A percentile compares a stretch with the other conserved stretches of the same genome.
These are phyloP conservation scores for Semotilus atromaculatus DNA, from an alignment of 2,797 vertebrate species.

Conservation along the genomic window DNA sequence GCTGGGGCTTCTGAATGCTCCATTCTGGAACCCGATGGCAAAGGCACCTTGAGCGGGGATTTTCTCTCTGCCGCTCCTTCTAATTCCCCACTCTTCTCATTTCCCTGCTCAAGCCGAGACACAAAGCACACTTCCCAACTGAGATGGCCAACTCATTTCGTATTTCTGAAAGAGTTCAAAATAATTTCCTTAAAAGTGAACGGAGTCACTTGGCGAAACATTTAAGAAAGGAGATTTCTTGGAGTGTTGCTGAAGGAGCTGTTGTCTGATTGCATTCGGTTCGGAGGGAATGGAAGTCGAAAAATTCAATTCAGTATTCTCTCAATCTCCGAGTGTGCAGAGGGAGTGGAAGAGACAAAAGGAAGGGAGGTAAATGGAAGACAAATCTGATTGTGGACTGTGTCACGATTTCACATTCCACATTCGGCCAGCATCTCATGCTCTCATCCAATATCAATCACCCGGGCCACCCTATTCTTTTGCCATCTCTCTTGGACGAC, in stretches of 20 bases:
- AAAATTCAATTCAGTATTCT: slow-evolving; percentile 62
- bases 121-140: slow-evolving; percentile 37
- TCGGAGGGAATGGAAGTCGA: slow-evolving; percentile 39
- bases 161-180: slow-evolving; percentile 44
- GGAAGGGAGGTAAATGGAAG: slow-evolving; percentile 55
- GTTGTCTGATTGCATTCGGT: slow-evolving; percentile 35
- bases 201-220: slow-evolving; percentile 28
- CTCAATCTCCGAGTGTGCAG: slow-evolving; percentile 36
- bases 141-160: slow-evolving; percentile 43
- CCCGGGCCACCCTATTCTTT: slow-evolving; percentile 39
- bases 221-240: slow-evolving; percentile 44
- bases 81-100: slow-evolving; percentile 59
- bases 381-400: slow-evolving; percentile 61
- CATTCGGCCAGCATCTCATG: slow-evolving; percentile 27
- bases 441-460: slow-evolving; percentile 66
- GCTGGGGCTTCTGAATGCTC: slow-evolving; percentile 43
- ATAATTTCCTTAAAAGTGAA: slow-evolving; percentile 47
- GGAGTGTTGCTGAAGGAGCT: slow-evolving; percentile 40
- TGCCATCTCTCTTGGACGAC: slow-evolving; percentile 31
- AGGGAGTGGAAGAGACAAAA: slow-evolving; percentile 29
- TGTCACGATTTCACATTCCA: slow-evolving; percentile 53
- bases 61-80: slow-evolving; percentile 56
- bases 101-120: slow-evolving; percentile 37
- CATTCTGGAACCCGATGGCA: slow-evolving; percentile 61
- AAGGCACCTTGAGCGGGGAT: slow-evolving; percentile 69